These are phyloP conservation scores for Gorsachius goisagi DNA, from an alignment of 2,113 vertebrate species.

Conservation along the genomic window DNA sequence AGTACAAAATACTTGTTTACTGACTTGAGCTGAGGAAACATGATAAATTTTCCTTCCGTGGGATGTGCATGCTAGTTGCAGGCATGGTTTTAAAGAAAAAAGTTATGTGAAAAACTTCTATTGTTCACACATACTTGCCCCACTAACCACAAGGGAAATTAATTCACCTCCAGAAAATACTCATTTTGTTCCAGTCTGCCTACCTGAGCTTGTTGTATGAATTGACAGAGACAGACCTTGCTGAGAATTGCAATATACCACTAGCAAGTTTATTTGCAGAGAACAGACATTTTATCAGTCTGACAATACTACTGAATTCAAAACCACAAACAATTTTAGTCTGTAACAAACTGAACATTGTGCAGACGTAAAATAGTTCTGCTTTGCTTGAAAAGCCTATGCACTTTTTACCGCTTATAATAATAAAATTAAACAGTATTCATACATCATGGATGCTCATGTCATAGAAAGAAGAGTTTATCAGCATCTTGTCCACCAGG, in stretches of 20 bases:
- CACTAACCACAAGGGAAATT: background rate
- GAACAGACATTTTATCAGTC: background rate
- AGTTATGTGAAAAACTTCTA: background rate
- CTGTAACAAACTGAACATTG: background rate
- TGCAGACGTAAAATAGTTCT: background rate
- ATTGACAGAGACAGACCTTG: background rate
- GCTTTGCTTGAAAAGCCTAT: background rate
- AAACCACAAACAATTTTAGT: background rate
- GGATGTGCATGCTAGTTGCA: background rate
- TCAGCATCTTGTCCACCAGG: background rate
- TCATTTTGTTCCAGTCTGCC: background rate
- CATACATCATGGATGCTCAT: fast-evolving
- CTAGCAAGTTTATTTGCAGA: background rate
- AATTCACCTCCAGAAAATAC: background rate
- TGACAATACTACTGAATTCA: background rate
- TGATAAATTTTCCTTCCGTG: background rate
- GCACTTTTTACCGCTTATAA: background rate
- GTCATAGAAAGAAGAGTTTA: background rate
- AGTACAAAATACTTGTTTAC: background rate
- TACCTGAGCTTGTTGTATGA: background rate
- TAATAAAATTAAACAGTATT: background rate
- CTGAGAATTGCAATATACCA: background rate
- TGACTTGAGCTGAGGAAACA: background rate
- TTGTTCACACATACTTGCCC: background rate
- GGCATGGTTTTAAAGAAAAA: background rate